Percentiles rank a stretch among this genome's conserved stretches.
phyloP scores from a whole-genome alignment of 92 coral and sea anemone genomes.

The Epizoanthus scotinus region DNA sequence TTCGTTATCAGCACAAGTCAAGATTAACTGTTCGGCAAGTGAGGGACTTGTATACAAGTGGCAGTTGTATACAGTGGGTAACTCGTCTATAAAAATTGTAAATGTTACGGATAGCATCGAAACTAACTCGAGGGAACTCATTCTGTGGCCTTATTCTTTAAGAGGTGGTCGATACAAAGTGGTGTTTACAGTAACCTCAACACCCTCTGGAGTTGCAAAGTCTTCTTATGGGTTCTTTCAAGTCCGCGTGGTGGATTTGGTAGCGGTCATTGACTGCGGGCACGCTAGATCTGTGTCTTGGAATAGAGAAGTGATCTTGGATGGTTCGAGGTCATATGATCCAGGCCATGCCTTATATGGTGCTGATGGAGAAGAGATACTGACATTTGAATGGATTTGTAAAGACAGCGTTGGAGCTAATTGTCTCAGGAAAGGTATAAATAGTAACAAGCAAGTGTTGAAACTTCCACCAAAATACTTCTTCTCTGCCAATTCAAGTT shows the following conservation, averaged over 20 bases:
- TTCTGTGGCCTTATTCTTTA: constrained; percentile 58
- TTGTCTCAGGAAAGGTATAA: constrained; percentile 47
- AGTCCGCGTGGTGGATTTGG: constrained; percentile 60
- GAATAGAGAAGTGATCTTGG: constrained; percentile 49
- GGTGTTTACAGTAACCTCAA: constrained; percentile 47
- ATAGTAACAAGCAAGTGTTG: constrained; percentile 52
- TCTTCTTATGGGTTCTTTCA: constrained; percentile 65
- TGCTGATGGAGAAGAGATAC: neutral
- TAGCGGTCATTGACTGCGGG: constrained; percentile 81
- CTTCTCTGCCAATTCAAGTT: constrained; percentile 27
- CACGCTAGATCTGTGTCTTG: constrained; percentile 66
- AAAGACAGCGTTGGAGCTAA: constrained; percentile 29
- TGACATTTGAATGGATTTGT: constrained; percentile 81
- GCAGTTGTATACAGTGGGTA: constrained; percentile 9
- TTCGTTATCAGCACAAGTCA: constrained; percentile 22
- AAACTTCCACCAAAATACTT: constrained; percentile 58
- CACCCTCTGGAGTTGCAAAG: constrained; percentile 55
- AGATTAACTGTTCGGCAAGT: constrained; percentile 9
- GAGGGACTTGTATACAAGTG: constrained; percentile 12
- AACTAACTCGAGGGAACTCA: constrained; percentile 43
- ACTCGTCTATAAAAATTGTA: neutral
- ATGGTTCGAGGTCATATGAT: constrained; percentile 75
- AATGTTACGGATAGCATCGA: constrained; percentile 12
- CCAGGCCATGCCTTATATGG: constrained; percentile 52
- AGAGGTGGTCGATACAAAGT: constrained; percentile 75